These are phyloP conservation scores for Poecilobothrus nobilitatus DNA, from an alignment of 2,888 invertebrate species.

Conservation along the genomic window DNA sequence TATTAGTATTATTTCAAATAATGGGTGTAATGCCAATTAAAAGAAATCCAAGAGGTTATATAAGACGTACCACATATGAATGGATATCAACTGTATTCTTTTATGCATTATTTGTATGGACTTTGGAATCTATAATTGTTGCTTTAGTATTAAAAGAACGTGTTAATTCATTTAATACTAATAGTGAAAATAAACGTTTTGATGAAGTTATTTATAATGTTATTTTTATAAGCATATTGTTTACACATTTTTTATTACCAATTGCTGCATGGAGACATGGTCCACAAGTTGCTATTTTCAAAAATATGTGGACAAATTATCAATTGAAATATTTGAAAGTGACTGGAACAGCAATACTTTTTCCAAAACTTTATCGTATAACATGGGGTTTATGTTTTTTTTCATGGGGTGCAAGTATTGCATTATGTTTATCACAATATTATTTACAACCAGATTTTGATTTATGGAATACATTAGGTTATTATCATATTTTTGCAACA, in stretches of 20 bases:
- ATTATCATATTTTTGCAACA: conserved; percentile 67
- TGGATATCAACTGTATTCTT: conserved; percentile 60
- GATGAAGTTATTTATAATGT: conserved; percentile 68
- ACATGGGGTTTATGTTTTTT: conserved; percentile 58
- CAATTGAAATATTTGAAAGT: conserved; percentile 49
- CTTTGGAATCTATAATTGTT: conserved; percentile 53
- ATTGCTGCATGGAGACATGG: conserved; percentile 64
- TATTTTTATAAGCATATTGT: conserved; percentile 61
- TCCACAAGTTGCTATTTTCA: conserved; percentile 61
- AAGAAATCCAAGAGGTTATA: conserved; percentile 49
- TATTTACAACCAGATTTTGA: conserved; percentile 64
- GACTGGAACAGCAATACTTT: conserved; percentile 53
- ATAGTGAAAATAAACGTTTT: conserved; percentile 54
- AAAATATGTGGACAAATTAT: conserved; percentile 72
- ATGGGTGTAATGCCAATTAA: conserved; percentile 71
- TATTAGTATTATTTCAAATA: conserved; percentile 62
- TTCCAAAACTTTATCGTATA: conserved; percentile 54
- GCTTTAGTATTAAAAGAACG: conserved; percentile 48
- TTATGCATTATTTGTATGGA: conserved; percentile 59
- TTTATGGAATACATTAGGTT: conserved; percentile 64
- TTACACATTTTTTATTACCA: conserved; percentile 62
- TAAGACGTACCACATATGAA: conserved; percentile 50
- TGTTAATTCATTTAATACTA: conserved; percentile 48
- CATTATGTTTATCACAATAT: conserved; percentile 59
- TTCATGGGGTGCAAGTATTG: conserved; percentile 58